Evolutionary conservation across 1,140 invertebrate genomes (phyloP), one percentile per base, ranked within the genome.

Genomic region (Polypedilum vanderplanki): DNA sequence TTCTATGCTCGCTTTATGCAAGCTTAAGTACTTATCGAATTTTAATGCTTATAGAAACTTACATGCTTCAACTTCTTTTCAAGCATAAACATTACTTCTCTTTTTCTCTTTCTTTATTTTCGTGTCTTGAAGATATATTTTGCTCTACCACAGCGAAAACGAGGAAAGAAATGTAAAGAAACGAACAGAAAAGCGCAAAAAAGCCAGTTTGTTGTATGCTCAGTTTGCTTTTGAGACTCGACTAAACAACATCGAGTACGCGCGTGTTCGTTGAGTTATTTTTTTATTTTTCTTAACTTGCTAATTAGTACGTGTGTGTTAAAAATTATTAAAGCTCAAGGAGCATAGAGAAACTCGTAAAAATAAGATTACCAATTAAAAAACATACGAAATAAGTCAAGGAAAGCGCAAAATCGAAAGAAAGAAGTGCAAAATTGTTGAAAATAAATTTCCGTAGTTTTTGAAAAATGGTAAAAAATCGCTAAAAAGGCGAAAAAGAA

Each of bases 201-300:
- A 57, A 12, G 9, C 46, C 10, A 12, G 10, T 57, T 57, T n/a
- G 12, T 12, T n/a, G n/a, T 4, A 4, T n/a, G 12, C 46, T 57
- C n/a, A 57, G 46, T 57, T 57, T 15, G 12, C 46, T 57, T 12
- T 57, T 57, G 46, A 57, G n/a, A 57, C 46, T 57, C 46, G 46
- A 57, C 12, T 57, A n/a, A 57, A 57, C 46, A 57, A 57, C 46
- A 57, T 57, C 46, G 46, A 57, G n/a, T 57, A 57, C 46, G 46
- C 46, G 46, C 46, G 46, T 57, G 10, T 57, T 57, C n/a, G n/a
- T 0, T 3, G 12, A 4, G 46, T 46, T 46, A 57, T 57, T 3
- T 33, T 33, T 33, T 33, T 33, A 33, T 33, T 33, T 33, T 1
- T n/a, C n/a, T 57, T n/a, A 57, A 57, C 12, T 57, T 57, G 46